Evolutionary conservation across 1,140 invertebrate species (phyloP).

Genomic region (Drosophila asahinai): DNA sequence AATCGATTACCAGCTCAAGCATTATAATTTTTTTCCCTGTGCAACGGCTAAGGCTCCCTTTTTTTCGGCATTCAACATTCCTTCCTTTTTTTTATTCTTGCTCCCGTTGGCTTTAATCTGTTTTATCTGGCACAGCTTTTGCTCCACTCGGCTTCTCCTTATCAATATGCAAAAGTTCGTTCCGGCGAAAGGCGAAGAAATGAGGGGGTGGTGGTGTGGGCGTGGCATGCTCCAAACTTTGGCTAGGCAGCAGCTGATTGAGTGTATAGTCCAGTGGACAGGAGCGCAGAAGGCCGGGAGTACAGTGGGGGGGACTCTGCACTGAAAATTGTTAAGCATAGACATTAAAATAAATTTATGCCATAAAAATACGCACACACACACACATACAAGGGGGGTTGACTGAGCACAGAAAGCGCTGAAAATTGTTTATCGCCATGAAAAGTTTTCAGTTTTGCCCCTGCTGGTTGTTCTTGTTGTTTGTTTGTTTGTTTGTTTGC

Average conservation of each 20-base stretch:
- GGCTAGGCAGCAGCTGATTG: conserved; percentile 63
- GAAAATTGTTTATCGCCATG: conserved; percentile 79
- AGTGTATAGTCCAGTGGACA: conserved; percentile 47
- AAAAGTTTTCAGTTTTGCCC: conserved; percentile 65
- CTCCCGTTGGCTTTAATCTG: conserved; percentile 57
- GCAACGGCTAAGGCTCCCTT: background rate
- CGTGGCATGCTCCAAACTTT: conserved; percentile 52
- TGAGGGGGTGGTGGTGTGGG: conserved; percentile 8
- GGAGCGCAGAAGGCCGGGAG: conserved; percentile 1
- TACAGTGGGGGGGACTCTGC: conserved; percentile 14
- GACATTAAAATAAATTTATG: conserved; percentile 83
- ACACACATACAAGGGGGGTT: background rate
- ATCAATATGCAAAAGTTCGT: conserved; percentile 78
- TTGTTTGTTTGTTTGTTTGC: conserved; percentile 40
- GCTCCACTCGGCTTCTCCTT: conserved; percentile 43
- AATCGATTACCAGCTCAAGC: background rate
- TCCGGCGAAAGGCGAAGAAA: conserved; percentile 7
- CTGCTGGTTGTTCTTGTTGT: conserved; percentile 27
- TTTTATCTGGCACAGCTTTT: conserved; percentile 62
- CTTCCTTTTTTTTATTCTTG: background rate
- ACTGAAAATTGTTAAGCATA: conserved; percentile 77
- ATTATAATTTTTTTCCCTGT: background rate
- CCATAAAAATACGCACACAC: conserved; percentile 57
- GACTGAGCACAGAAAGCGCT: conserved; percentile 39
- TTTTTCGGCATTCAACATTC: conserved; percentile 27